These are phyloP conservation scores for Ricordea florida DNA, from an alignment of 92 coral and sea anemone genomes.

Conservation along the genomic window DNA sequence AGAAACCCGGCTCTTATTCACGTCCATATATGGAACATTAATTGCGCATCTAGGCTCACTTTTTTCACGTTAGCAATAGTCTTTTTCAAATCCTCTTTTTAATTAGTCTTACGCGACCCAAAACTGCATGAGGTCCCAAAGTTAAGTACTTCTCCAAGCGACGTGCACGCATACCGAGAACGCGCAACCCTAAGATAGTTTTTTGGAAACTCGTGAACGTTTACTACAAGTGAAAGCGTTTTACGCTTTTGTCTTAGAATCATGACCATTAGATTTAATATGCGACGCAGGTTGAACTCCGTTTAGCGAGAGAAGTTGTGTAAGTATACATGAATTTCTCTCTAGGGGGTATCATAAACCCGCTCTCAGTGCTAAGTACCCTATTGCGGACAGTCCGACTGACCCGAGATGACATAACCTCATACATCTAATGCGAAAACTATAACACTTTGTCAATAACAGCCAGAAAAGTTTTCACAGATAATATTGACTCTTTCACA, in stretches of 20 bases:
- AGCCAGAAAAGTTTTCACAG: not conserved
- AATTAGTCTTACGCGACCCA: constrained; percentile 42
- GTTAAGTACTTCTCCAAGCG: constrained; percentile 16
- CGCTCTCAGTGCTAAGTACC: constrained; percentile 6
- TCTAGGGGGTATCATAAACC: constrained; percentile 22
- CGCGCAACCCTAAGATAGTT: not conserved
- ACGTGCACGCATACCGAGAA: constrained; percentile 14
- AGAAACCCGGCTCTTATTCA: not conserved
- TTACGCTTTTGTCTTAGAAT: no score
- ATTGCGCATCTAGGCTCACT: constrained; percentile 33
- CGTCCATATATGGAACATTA: constrained; percentile 45
- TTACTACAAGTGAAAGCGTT: no score
- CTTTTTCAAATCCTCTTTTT: constrained; percentile 34
- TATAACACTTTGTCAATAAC: not conserved
- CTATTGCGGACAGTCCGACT: not conserved
- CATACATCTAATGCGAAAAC: not conserved
- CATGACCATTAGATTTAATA: not conserved
- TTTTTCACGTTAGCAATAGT: constrained; percentile 27
- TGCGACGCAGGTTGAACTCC: not conserved
- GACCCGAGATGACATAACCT: constrained; percentile 2
- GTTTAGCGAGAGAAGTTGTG: not conserved
- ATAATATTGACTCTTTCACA: constrained; percentile 12
- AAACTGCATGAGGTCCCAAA: constrained; percentile 29
- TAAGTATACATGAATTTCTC: not conserved
- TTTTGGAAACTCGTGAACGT: no score